Percentiles rank a stretch among this genome's conserved stretches.
These are phyloP conservation scores for Scortum barcoo DNA, from an alignment of 2,113 vertebrate species.

Conservation along the genomic window DNA sequence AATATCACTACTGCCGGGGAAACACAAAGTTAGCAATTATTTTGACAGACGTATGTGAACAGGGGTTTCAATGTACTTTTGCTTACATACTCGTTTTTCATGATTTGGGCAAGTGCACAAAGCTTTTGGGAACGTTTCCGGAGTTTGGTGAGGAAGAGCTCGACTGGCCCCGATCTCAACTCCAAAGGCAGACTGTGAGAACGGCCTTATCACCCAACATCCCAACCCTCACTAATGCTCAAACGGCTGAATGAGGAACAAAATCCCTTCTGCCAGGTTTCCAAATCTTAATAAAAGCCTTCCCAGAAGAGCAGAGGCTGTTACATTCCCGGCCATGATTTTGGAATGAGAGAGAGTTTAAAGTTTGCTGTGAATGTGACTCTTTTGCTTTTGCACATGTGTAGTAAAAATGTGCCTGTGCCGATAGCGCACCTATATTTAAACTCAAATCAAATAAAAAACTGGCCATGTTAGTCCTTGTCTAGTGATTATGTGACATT, in stretches of 20 bases:
- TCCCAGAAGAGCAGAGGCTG: background rate
- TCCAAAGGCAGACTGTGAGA: background rate
- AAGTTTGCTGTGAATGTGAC: background rate
- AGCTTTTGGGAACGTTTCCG: background rate
- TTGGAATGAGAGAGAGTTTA: background rate
- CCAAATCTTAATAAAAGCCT: constrained; percentile 8
- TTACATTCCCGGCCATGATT: background rate
- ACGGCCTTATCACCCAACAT: constrained; percentile 6
- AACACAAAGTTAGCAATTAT: background rate
- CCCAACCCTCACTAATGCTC: constrained; percentile 5
- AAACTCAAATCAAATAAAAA: background rate
- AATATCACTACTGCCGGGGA: background rate
- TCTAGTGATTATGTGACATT: background rate
- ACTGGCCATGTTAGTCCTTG: background rate
- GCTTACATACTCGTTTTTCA: background rate
- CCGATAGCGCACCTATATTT: background rate
- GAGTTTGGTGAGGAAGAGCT: background rate
- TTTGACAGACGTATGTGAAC: background rate
- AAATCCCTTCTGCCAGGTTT: constrained; percentile 4
- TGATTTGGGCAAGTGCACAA: background rate
- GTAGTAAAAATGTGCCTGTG: background rate
- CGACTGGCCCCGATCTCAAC: background rate
- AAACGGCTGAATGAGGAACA: constrained; percentile 10
- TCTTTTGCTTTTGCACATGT: background rate
- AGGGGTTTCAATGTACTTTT: background rate